Base-by-base conservation (phyloP, 2,113 vertebrate species). In the Oceanites oceanicus region DNA sequence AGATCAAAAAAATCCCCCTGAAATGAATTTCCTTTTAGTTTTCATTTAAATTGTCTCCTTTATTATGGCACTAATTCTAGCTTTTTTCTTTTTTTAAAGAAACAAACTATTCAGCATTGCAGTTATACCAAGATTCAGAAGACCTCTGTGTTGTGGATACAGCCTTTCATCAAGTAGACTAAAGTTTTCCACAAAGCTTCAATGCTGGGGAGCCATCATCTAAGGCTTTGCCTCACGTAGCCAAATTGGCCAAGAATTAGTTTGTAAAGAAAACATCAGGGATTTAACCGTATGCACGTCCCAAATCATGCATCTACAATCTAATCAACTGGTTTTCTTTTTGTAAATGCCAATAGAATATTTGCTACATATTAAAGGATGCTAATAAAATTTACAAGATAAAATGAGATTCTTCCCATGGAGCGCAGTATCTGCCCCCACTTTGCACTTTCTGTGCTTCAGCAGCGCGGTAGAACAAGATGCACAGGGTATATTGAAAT, bases 11-110 rank as follows among this genome's bases (percentile, higher is more conserved):
- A 79, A 56, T 34, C 23, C 79, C 68, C 82, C 63, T 55, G 52
- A 90, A 92, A 92, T 84, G 10, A 76, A 89, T 89, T 95, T 96
- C 74, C 58, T 92, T 93, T 91, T 86, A 75, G 34, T 85, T 94
- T 86, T 79, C 59, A 73, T 80, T 95, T 87, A 81, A 94, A 82
- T 87, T 79, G 50, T 47, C 85, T 88, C 32, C 55, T 71, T 80
- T 73, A 68, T 92, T 83, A 86, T 38, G n/a, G 63, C 66, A 80
- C 44, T 76, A 80, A 92, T 80, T 88, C 75, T 59, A 36, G 15
- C 7, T 62, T 58, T 73, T 49, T 74, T 29, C 0, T 44, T 55
- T 81, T 91, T 67, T 68, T 18, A 15, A 86, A 62, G 78, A 68
- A 90, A 82, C 53, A 79, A 95, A 75, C 40, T 42, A 26, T 62